phyloP scores from a whole-genome alignment of 2,113 vertebrate genomes.

The Pavo muticus region DNA sequence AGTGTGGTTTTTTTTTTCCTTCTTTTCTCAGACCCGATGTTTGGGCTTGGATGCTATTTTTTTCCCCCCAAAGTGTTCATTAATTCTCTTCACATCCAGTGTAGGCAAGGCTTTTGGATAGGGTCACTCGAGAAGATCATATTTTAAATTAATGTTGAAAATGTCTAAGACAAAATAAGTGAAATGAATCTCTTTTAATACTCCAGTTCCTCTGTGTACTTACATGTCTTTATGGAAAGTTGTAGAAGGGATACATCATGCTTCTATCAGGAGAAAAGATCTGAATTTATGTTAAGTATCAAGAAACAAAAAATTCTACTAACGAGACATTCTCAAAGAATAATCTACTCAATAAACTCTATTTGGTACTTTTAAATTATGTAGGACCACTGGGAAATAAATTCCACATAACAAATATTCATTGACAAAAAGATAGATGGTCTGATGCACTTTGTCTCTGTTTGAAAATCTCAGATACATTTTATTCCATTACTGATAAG shows the following conservation, averaged over 20 bases:
- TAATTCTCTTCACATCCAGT: slow-evolving; percentile 20
- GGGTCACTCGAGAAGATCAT: not conserved
- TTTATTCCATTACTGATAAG: not conserved
- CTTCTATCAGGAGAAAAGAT: not conserved
- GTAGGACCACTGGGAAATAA: not conserved
- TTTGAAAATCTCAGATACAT: not conserved
- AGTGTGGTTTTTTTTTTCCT: not conserved
- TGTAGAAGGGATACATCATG: not conserved
- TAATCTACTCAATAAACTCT: not conserved
- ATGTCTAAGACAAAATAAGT: not conserved
- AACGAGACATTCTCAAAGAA: not conserved
- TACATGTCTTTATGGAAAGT: not conserved
- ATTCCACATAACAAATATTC: not conserved
- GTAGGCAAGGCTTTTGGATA: slow-evolving; percentile 7
- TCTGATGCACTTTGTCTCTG: not conserved
- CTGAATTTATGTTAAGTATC: not conserved
- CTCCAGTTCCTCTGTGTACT: not conserved
- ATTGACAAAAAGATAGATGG: not conserved
- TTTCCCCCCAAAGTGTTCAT: not conserved
- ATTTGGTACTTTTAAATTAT: not conserved
- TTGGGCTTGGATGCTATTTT: not conserved
- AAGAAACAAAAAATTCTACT: not conserved
- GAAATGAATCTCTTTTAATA: not conserved
- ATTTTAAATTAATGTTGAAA: slow-evolving; percentile 7
- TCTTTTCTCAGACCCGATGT: fast-evolving